These are phyloP conservation scores for Eupithecia abbreviata DNA, from an alignment of 2,888 invertebrate genomes.

Conservation along the genomic window DNA sequence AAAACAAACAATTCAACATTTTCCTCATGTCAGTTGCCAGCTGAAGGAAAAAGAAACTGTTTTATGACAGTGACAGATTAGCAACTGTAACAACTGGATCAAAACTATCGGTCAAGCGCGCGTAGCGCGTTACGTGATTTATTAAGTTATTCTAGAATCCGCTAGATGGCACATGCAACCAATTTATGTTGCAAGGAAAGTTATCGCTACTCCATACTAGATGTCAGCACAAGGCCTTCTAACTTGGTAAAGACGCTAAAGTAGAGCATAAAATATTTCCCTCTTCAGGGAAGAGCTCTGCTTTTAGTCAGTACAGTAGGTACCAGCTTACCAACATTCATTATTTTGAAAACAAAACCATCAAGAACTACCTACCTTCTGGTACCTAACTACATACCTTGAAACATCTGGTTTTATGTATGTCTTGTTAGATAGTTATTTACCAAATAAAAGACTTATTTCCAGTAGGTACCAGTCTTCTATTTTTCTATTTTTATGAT, in stretches of 20 bases:
- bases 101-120: neutral
- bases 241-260: neutral
- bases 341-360: too few species aligned
- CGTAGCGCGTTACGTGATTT: neutral
- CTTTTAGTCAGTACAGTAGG: neutral
- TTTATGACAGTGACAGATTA: neutral
- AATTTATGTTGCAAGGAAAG: neutral
- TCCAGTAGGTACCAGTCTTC: neutral
- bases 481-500: neutral
- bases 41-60: neutral
- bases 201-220: neutral
- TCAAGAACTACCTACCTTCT: too few species aligned
- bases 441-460: neutral
- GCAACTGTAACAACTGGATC: neutral
- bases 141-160: neutral
- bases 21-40: neutral
- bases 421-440: neutral
- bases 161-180: neutral
- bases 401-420: neutral
- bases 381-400: too few species aligned
- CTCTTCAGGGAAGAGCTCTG: neutral
- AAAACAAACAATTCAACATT: conserved; percentile 8
- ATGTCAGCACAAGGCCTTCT: neutral
- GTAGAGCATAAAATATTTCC: neutral
- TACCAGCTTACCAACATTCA: too few species aligned